These are phyloP conservation scores for Toxonevra muliebris DNA, from an alignment of 2,888 invertebrate species.

Conservation along the genomic window DNA sequence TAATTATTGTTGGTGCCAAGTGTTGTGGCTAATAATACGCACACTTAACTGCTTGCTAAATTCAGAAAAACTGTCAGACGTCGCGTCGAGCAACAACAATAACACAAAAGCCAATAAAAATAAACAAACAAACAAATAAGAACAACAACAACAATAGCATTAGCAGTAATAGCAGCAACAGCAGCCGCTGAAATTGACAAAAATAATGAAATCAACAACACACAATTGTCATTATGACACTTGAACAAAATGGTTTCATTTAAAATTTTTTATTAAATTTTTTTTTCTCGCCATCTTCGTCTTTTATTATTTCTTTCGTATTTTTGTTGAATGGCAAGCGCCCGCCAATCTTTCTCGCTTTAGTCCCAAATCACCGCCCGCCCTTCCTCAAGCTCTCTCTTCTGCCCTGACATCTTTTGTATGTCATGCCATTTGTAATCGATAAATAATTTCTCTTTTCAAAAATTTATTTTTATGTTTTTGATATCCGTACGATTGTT, in stretches of 20 bases:
- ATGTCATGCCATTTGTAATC: conserved; percentile 13
- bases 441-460: conserved; percentile 23
- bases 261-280: not conserved
- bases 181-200: conserved; percentile 10
- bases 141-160: conserved; percentile 7
- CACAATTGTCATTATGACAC: not conserved
- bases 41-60: not conserved
- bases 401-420: not conserved
- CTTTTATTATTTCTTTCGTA: not conserved
- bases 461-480: not conserved
- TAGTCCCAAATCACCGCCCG: not conserved
- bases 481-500: not conserved
- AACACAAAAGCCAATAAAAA: not conserved
- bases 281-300: not conserved
- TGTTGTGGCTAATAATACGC: not conserved
- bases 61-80: not conserved
- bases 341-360: too few relatives aligned
- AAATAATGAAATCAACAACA: not conserved
- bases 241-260: not conserved
- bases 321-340: not conserved
- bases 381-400: not conserved
- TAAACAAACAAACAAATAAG: not conserved
- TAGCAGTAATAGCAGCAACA: conserved; percentile 31
- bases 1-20: not conserved
- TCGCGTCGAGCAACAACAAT: not conserved